A percentile compares a stretch with the other conserved stretches of the same genome.
Conservation (phyloP, 2,888 invertebrate genomes). For the Peribatodes rhomboidaria region DNA sequence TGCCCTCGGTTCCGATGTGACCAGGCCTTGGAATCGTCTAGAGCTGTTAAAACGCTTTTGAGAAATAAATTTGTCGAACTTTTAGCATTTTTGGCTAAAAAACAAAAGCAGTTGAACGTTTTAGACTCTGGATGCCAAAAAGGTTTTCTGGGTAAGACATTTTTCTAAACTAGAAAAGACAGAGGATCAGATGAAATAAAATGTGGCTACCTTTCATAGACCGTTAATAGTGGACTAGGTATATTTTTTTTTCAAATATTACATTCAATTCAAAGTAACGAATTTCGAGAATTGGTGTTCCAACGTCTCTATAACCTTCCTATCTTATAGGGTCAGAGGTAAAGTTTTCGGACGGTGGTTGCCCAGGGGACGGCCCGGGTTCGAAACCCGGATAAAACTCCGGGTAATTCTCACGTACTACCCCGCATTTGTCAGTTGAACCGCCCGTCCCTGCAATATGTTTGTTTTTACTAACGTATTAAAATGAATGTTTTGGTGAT, state of each 20-base stretch:
- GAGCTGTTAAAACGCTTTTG: constrained; percentile 53
- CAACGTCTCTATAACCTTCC: constrained; percentile 61
- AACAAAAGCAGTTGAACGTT: too few species aligned
- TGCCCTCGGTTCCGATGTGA: constrained; percentile 60
- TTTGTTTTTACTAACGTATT: constrained; percentile 38
- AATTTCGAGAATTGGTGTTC: constrained; percentile 8
- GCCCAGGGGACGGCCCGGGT: constrained; percentile 71
- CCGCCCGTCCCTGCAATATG: constrained; percentile 37
- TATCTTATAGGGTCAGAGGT: constrained; percentile 74
- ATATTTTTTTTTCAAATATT: too few species aligned
- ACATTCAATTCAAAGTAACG: neutral
- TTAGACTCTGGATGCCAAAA: too few species aligned
- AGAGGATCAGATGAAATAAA: too few species aligned
- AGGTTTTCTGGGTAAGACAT: too few species aligned
- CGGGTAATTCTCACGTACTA: constrained; percentile 84
- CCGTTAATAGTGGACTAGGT: too few species aligned
- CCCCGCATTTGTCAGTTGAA: constrained; percentile 72
- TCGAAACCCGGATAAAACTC: constrained; percentile 82
- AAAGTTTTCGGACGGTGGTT: constrained; percentile 81
- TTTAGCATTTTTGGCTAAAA: too few species aligned
- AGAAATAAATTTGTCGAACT: neutral
- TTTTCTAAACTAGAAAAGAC: too few species aligned
- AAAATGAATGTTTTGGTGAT: constrained; percentile 28
- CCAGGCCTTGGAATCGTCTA: constrained; percentile 41
- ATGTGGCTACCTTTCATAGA: too few species aligned